phyloP scores from a whole-genome alignment of 1,140 invertebrate genomes.

The Nautilus pompilius region DNA sequence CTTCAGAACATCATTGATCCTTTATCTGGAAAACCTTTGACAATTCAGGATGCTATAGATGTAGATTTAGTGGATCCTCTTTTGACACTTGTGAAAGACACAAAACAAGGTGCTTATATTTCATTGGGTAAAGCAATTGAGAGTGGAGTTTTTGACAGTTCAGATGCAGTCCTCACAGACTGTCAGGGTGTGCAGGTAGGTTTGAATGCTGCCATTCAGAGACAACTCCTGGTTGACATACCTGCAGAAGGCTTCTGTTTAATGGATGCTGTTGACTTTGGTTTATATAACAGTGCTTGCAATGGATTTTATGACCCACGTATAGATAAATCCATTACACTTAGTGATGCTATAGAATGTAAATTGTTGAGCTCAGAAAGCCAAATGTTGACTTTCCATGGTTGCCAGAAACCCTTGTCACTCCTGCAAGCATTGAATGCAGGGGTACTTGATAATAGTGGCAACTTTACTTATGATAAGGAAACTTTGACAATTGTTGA shows the following conservation, averaged over 20 bases:
- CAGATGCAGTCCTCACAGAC: slow-evolving; percentile 28
- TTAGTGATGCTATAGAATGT: slow-evolving; percentile 58
- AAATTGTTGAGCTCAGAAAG: not conserved
- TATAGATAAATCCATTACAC: slow-evolving; percentile 20
- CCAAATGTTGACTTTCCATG: not conserved
- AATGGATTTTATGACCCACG: slow-evolving; percentile 33
- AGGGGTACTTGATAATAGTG: slow-evolving; percentile 11
- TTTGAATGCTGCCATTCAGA: slow-evolving; percentile 42
- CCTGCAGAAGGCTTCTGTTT: slow-evolving; percentile 68
- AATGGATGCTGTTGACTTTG: slow-evolving; percentile 75
- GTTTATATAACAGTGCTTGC: slow-evolving; percentile 46
- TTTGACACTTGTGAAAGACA: slow-evolving; percentile 72
- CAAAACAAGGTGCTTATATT: slow-evolving; percentile 67
- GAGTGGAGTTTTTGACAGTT: slow-evolving; percentile 64
- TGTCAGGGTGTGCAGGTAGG: slow-evolving; percentile 23
- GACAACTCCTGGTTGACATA: slow-evolving; percentile 69
- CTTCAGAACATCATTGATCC: slow-evolving; percentile 64
- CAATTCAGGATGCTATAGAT: slow-evolving; percentile 72
- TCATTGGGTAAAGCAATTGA: slow-evolving; percentile 76
- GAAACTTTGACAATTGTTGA: not conserved
- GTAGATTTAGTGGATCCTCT: slow-evolving; percentile 77
- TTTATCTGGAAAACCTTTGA: slow-evolving; percentile 60
- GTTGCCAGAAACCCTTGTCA: slow-evolving; percentile 8
- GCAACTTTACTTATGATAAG: not conserved
- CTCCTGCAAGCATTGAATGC: slow-evolving; percentile 22